Percentiles rank a stretch among this genome's conserved stretches.
Conservation (phyloP, 2,797 vertebrate species). For the Phataginus tricuspis region DNA sequence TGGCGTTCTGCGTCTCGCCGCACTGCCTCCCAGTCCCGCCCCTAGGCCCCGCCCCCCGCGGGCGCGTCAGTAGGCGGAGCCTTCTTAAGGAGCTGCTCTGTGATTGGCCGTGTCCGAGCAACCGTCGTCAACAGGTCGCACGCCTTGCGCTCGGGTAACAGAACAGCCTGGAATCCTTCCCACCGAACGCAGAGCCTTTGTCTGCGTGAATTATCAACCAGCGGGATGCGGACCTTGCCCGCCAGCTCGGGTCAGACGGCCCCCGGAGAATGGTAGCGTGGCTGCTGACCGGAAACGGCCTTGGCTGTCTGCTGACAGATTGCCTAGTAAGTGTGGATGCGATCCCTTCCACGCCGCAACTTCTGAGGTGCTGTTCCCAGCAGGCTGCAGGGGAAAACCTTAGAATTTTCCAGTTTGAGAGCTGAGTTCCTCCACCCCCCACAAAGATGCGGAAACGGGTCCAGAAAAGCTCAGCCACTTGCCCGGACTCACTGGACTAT, state of each 20-base stretch:
- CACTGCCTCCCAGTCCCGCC: accelerated
- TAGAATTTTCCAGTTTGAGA: neutral
- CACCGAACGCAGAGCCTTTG: neutral
- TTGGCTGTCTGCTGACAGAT: neutral
- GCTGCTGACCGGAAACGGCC: neutral
- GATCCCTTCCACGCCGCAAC: neutral
- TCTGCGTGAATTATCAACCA: neutral
- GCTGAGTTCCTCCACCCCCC: neutral
- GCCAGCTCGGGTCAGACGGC: neutral
- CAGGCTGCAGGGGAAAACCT: neutral
- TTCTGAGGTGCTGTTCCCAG: neutral
- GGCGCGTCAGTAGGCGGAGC: neutral
- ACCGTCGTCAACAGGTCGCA: neutral
- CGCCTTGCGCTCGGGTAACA: accelerated
- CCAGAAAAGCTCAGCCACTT: neutral
- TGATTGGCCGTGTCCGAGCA: conserved; percentile 68
- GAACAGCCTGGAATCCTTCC: neutral
- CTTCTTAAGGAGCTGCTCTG: neutral
- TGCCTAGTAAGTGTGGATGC: conserved; percentile 56
- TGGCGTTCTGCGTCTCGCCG: accelerated
- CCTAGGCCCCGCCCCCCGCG: accelerated
- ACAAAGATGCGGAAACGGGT: neutral
- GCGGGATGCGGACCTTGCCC: neutral
- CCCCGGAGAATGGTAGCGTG: neutral
- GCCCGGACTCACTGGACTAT: neutral